These are phyloP conservation scores for Philotrypesis tridentata DNA, from an alignment of 1,140 invertebrate species.

Conservation along the genomic window DNA sequence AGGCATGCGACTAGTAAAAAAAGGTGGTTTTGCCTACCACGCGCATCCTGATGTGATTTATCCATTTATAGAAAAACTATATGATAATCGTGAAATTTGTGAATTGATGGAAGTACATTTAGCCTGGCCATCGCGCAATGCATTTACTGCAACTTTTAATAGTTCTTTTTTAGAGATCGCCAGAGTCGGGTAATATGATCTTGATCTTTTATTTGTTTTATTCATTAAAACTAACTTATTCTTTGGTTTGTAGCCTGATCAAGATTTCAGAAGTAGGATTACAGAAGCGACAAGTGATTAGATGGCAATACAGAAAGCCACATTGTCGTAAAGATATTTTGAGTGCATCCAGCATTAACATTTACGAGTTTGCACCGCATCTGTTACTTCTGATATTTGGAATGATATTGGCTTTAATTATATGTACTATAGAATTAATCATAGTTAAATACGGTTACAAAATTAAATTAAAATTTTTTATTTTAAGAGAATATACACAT, in stretches of 20 bases:
- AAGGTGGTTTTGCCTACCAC: conserved; percentile 56
- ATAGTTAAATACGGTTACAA: background rate
- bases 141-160: conserved; percentile 24
- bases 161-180: conserved; percentile 10
- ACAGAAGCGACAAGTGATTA: background rate
- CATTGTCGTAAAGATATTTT: conserved; percentile 6
- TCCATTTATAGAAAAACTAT: conserved; percentile 52
- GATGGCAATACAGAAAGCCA: conserved; percentile 27
- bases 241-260: background rate
- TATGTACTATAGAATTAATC: background rate
- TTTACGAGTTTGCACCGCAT: conserved; percentile 39
- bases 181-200: conserved; percentile 18
- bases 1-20: conserved; percentile 47
- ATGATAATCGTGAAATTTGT: conserved; percentile 53
- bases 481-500: too few species aligned
- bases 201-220: background rate
- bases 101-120: conserved; percentile 52
- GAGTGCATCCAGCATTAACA: background rate
- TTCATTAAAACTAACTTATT: background rate
- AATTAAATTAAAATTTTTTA: too few species aligned
- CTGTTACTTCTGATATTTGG: conserved; percentile 25
- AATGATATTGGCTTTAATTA: background rate
- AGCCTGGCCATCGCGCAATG: background rate
- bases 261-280: conserved; percentile 25
- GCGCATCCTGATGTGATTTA: conserved; percentile 52